These are phyloP conservation scores for Diachrysia chrysitis DNA, from an alignment of 2,888 invertebrate species.

Conservation along the genomic window DNA sequence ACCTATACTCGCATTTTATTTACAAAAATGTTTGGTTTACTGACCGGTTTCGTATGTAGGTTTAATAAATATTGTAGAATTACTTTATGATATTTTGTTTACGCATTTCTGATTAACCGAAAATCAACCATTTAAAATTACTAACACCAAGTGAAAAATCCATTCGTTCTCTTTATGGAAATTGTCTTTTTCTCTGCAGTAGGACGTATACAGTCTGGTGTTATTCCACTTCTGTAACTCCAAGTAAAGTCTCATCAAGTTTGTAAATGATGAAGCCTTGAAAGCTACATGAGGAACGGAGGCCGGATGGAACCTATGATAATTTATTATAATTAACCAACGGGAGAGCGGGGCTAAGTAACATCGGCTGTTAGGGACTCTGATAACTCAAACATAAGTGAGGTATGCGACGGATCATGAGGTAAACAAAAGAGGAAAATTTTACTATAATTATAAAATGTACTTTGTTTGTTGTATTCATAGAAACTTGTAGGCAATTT, in stretches of 20 bases:
- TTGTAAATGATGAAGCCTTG: neutral
- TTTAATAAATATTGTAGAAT: no score
- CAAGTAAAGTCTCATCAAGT: neutral
- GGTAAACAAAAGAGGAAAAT: neutral
- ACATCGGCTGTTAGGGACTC: constrained; percentile 24
- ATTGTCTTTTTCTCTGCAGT: neutral
- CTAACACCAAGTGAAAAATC: neutral
- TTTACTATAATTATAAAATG: no score
- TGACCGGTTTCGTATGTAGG: no score
- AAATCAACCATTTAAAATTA: no score
- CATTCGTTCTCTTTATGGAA: neutral
- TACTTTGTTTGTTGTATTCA: no score
- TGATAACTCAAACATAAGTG: constrained; percentile 22
- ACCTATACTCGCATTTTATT: no score
- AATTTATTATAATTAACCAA: constrained; percentile 21
- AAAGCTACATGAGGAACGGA: neutral
- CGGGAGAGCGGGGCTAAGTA: constrained; percentile 25
- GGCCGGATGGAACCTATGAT: constrained; percentile 7
- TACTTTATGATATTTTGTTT: no score
- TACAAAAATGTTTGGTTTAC: no score
- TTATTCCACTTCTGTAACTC: neutral
- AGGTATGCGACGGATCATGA: constrained; percentile 6
- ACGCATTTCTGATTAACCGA: no score
- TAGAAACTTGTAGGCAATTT: no score
- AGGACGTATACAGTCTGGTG: neutral